These are phyloP conservation scores for Calephelis perditalis DNA, from an alignment of 2,888 invertebrate genomes.

Conservation along the genomic window DNA sequence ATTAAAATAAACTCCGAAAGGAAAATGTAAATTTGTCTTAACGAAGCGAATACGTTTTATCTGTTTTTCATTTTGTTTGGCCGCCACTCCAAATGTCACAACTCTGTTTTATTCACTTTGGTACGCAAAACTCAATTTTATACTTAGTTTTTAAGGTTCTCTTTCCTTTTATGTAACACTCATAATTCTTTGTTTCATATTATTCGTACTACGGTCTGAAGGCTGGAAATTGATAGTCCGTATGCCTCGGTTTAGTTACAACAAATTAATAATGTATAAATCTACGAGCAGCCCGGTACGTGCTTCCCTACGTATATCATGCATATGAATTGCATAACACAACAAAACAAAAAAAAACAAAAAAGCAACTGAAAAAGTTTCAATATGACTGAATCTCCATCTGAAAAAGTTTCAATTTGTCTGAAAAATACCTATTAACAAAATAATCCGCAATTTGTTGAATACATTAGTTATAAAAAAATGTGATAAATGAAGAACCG, in stretches of 20 bases:
- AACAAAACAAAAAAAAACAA: too few species aligned
- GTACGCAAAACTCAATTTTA: constrained; percentile 22
- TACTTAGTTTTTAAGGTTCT: constrained; percentile 28
- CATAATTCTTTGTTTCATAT: constrained; percentile 19
- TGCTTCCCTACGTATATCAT: too few species aligned
- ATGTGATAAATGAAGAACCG: too few species aligned
- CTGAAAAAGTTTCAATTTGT: too few species aligned
- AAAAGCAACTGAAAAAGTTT: too few species aligned
- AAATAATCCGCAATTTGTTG: too few species aligned
- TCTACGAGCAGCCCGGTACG: too few species aligned
- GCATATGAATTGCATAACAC: too few species aligned
- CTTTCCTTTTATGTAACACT: constrained; percentile 25
- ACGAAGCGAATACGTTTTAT: constrained; percentile 62
- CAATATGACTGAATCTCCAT: too few species aligned
- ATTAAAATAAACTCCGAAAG: constrained; percentile 52
- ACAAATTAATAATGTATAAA: not conserved
- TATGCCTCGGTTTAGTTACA: constrained; percentile 1
- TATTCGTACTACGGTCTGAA: not conserved
- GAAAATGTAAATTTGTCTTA: constrained; percentile 67
- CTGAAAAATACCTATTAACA: too few species aligned
- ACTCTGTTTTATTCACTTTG: not conserved
- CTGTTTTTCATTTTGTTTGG: constrained; percentile 38
- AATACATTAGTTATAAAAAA: too few species aligned
- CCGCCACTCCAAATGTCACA: constrained; percentile 26
- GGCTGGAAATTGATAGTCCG: constrained; percentile 10